Evolutionary conservation across 2,113 vertebrate genomes (phyloP).

Genomic region (Myxocyprinus asiaticus): DNA sequence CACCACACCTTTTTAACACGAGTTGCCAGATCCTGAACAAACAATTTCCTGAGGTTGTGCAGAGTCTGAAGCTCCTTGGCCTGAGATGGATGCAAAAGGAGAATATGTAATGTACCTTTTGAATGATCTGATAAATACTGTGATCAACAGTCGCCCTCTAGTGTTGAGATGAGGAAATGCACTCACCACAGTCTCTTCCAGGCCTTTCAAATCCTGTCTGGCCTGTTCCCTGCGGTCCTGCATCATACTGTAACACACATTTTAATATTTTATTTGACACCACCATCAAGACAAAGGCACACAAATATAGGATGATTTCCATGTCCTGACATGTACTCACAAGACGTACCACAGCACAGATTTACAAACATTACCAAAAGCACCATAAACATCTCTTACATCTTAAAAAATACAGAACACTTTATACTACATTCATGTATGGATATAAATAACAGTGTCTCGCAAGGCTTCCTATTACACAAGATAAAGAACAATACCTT

Average conservation of each 20-base stretch:
- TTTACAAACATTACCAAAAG: too few relatives aligned
- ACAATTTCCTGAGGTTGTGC: constrained; percentile 94
- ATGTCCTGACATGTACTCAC: too few relatives aligned
- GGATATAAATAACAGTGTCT: too few relatives aligned
- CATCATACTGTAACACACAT: constrained; percentile 82
- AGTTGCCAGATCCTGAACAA: constrained; percentile 97
- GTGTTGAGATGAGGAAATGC: not conserved
- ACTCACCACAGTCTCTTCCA: constrained; percentile 98
- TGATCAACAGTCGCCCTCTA: not conserved
- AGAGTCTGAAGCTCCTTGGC: constrained; percentile 97
- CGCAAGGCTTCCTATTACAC: too few relatives aligned
- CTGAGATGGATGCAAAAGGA: constrained; percentile 61
- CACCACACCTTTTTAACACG: constrained; percentile 91
- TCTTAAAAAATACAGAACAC: too few relatives aligned
- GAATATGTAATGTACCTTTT: too few relatives aligned
- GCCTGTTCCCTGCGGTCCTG: constrained; percentile 96
- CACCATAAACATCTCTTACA: too few relatives aligned
- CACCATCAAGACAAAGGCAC: too few relatives aligned
- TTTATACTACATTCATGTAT: too few relatives aligned
- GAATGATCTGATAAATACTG: not conserved
- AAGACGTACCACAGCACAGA: too few relatives aligned
- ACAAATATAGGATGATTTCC: too few relatives aligned
- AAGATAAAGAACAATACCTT: too few relatives aligned
- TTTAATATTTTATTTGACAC: not conserved
- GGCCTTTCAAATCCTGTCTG: constrained; percentile 93